A percentile compares a stretch with the other conserved stretches of the same genome.
phyloP scores from a whole-genome alignment of 2,113 vertebrate genomes.

The Oryzias celebensis region DNA sequence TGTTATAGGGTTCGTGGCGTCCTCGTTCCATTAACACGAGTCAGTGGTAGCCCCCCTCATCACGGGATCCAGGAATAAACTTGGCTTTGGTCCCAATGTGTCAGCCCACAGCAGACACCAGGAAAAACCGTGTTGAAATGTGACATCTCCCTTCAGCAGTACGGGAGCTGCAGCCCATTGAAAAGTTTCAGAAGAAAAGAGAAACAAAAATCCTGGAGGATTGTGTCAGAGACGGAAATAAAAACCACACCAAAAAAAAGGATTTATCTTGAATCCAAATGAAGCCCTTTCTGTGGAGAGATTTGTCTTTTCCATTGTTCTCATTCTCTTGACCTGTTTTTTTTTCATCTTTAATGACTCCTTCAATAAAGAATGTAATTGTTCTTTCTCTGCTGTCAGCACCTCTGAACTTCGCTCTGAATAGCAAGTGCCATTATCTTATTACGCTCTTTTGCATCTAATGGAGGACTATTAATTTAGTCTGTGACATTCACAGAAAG shows the following conservation, averaged over 20 bases:
- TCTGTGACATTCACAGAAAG: constrained; percentile 56
- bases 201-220: neutral
- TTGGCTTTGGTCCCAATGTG: constrained; percentile 26
- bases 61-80: constrained; percentile 20
- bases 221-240: constrained; percentile 3
- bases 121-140: constrained; percentile 26
- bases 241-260: neutral
- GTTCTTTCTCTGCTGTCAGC: constrained; percentile 53
- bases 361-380: constrained; percentile 39
- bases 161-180: constrained; percentile 8
- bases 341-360: constrained; percentile 34
- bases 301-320: constrained; percentile 42
- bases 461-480: constrained; percentile 36
- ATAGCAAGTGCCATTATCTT: constrained; percentile 54
- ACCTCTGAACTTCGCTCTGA: constrained; percentile 37
- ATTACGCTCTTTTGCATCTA: constrained; percentile 48
- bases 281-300: constrained; percentile 8
- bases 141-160: constrained; percentile 40
- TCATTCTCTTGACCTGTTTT: constrained; percentile 43
- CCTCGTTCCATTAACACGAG: neutral
- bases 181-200: constrained; percentile 14
- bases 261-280: constrained; percentile 14
- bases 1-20: too few species aligned
- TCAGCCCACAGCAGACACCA: constrained; percentile 14
- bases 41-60: neutral